Percentiles rank a stretch among this genome's conserved stretches.
Conservation (phyloP, 1,140 invertebrate species). For the Apocrypta bakeri region DNA sequence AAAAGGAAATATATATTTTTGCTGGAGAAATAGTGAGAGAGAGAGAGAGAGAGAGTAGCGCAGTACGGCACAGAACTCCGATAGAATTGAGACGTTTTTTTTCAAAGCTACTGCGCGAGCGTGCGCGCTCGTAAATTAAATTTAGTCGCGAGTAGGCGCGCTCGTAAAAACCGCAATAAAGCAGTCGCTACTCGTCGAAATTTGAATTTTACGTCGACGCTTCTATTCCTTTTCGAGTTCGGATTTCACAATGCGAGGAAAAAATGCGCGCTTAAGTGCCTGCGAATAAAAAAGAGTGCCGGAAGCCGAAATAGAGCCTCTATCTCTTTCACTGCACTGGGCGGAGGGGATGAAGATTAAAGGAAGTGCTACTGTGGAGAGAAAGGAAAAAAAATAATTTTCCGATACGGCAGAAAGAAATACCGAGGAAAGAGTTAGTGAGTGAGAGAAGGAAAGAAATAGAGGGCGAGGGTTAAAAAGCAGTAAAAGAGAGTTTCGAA, state of each 20-base stretch:
- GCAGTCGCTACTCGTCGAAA: constrained; percentile 19
- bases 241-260: constrained; percentile 7
- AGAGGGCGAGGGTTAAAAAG: not conserved
- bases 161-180: constrained; percentile 32
- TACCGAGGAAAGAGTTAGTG: not conserved
- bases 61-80: too few relatives aligned
- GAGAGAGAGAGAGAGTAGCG: too few relatives aligned
- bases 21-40: too few relatives aligned
- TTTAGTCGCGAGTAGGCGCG: constrained; percentile 1
- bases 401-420: not conserved
- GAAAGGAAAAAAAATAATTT: not conserved
- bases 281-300: not conserved
- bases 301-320: not conserved
- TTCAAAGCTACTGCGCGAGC: not conserved
- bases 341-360: not conserved
- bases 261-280: not conserved
- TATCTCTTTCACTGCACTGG: too few relatives aligned
- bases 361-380: too few relatives aligned
- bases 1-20: not conserved
- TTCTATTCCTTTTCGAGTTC: constrained; percentile 15
- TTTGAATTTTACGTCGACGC: constrained; percentile 31
- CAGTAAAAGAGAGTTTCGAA: constrained; percentile 5
- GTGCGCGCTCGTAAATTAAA: constrained; percentile 37
- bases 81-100: constrained; percentile 31
- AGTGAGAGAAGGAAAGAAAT: not conserved